Conservation (phyloP, 2,113 vertebrate species). For the Pachypanchax playfairii region DNA sequence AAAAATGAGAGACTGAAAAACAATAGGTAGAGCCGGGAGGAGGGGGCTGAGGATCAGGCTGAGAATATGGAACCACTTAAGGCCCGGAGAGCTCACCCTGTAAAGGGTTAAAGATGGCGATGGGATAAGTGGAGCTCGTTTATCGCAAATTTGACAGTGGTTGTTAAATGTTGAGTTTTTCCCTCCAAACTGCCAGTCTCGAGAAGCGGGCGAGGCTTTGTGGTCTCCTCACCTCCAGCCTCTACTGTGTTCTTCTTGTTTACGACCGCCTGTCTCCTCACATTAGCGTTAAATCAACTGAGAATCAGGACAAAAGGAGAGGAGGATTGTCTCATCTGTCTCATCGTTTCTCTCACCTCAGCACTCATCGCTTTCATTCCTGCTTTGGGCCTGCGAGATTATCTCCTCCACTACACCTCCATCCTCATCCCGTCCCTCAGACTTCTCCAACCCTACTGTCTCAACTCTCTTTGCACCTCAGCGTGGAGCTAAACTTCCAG, state of each 20-base stretch:
- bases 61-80: slow-evolving; percentile 71
- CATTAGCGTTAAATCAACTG: slow-evolving; percentile 19
- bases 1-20: slow-evolving; percentile 27
- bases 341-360: not conserved
- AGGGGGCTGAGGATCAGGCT: slow-evolving; percentile 36
- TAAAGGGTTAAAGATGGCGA: slow-evolving; percentile 74
- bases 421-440: slow-evolving; percentile 9
- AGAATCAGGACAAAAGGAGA: slow-evolving; percentile 15
- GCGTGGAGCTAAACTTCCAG: slow-evolving; percentile 40
- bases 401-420: slow-evolving; percentile 6
- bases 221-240: slow-evolving; percentile 20
- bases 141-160: slow-evolving; percentile 69
- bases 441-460: not conserved
- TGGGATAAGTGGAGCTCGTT: slow-evolving; percentile 72
- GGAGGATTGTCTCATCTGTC: slow-evolving; percentile 10
- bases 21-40: slow-evolving; percentile 36
- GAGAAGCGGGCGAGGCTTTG: slow-evolving; percentile 28
- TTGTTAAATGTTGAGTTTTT: slow-evolving; percentile 66
- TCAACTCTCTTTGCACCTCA: slow-evolving; percentile 5
- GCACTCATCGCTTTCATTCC: not conserved
- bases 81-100: slow-evolving; percentile 26
- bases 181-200: slow-evolving; percentile 54
- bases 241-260: slow-evolving; percentile 19
- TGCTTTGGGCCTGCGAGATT: slow-evolving; percentile 10
- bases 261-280: slow-evolving; percentile 18